A percentile compares a stretch with the other conserved stretches of the same genome.
Evolutionary conservation across 2,113 vertebrate genomes (phyloP).

Genomic region (Psilopsiagon aymara): DNA sequence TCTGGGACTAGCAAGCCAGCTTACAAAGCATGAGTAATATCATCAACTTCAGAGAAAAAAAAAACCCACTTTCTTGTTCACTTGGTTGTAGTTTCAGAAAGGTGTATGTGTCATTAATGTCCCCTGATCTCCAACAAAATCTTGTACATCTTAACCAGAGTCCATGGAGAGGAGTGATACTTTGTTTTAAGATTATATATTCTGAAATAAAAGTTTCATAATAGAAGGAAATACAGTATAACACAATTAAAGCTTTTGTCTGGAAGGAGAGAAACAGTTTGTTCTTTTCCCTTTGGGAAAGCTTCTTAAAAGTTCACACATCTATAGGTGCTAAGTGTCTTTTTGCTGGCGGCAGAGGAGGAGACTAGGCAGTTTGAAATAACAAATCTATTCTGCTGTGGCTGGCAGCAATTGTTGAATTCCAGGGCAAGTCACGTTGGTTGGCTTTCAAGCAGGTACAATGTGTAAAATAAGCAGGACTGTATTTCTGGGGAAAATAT

Average conservation of each 20-base stretch:
- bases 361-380: background rate
- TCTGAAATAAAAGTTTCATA: background rate
- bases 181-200: background rate
- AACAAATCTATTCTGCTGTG: background rate
- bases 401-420: background rate
- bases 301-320: background rate
- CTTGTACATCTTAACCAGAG: background rate
- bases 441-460: background rate
- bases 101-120: background rate
- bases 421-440: background rate
- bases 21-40: background rate
- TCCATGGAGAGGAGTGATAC: background rate
- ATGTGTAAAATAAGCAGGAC: background rate
- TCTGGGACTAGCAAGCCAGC: background rate
- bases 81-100: background rate
- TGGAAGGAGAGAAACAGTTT: background rate
- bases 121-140: background rate
- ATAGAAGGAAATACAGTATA: background rate
- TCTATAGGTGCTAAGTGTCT: background rate
- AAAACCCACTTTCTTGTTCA: background rate
- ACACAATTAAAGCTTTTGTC: background rate
- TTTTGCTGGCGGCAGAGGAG: background rate
- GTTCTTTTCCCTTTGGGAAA: background rate
- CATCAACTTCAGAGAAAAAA: background rate
- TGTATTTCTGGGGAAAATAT: background rate